Percentiles rank a stretch among this genome's conserved stretches.
Evolutionary conservation across 1,140 invertebrate genomes (phyloP).

Genomic region (Cyrtorhinus lividipennis): DNA sequence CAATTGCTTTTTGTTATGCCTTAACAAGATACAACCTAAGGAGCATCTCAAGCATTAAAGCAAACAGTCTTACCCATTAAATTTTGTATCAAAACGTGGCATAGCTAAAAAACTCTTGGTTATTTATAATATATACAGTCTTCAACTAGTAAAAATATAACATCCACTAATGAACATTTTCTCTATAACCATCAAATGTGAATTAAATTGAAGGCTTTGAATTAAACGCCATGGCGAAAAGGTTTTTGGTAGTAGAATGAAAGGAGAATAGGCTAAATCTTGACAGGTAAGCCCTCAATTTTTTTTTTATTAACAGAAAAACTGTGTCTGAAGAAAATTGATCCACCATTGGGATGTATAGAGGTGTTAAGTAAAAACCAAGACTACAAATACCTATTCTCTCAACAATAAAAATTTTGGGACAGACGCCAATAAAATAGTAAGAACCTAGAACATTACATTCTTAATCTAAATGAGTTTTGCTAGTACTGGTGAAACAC

Average conservation of each 20-base stretch:
- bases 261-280: no score
- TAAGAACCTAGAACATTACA: background rate
- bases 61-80: slow-evolving; percentile 11
- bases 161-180: slow-evolving; percentile 13
- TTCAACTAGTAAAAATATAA: slow-evolving; percentile 15
- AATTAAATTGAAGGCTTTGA: background rate
- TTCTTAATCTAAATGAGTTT: background rate
- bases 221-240: background rate
- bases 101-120: slow-evolving; percentile 12
- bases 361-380: no score
- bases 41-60: slow-evolving; percentile 8
- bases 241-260: background rate
- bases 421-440: no score
- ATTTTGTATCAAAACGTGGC: slow-evolving; percentile 11
- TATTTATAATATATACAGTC: slow-evolving; percentile 11
- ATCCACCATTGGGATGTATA: no score
- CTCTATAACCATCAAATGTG: slow-evolving; percentile 8
- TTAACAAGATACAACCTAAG: background rate
- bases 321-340: no score
- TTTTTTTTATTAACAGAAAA: no score
- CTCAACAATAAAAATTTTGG: no score
- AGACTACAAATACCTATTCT: no score
- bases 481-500: slow-evolving; percentile 2
- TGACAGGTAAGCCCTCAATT: no score
- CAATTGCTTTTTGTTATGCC: slow-evolving; percentile 14